phyloP scores from a whole-genome alignment of 2,113 vertebrate genomes.

The Bubo scandiacus region DNA sequence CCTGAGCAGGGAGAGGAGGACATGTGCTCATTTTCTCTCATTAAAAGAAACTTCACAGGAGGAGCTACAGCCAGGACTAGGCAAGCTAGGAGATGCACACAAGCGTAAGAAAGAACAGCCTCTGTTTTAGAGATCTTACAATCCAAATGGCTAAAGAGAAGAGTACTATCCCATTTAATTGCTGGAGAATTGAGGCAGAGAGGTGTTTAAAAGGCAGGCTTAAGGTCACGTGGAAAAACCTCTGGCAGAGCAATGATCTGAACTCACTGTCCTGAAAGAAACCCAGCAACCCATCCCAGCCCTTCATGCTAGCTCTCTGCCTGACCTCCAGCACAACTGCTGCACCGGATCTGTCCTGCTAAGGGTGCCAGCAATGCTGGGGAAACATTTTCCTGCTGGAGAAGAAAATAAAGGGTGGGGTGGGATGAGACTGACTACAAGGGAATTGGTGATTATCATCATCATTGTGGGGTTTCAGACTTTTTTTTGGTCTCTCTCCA shows the following conservation, averaged over 20 bases:
- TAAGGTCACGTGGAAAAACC: not conserved
- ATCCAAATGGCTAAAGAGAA: not conserved
- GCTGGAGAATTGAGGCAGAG: not conserved
- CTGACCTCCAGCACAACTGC: not conserved
- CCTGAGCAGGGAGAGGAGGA: not conserved
- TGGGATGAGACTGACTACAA: not conserved
- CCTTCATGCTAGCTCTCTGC: not conserved
- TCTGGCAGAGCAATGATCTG: not conserved
- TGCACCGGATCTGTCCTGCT: not conserved
- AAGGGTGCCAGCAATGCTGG: not conserved
- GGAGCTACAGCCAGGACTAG: not conserved
- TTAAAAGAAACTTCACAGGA: not conserved
- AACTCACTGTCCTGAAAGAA: not conserved
- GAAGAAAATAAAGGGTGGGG: constrained; percentile 27
- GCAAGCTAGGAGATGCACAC: not conserved
- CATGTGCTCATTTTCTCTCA: accelerated
- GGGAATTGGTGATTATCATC: constrained; percentile 37
- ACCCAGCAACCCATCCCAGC: not conserved
- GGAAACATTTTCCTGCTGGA: constrained; percentile 16
- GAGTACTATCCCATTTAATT: not conserved
- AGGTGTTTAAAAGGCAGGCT: not conserved
- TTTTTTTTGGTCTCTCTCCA: constrained; percentile 26
- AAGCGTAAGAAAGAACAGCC: not conserved
- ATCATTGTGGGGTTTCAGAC: not conserved
- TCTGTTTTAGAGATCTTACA: not conserved